A percentile compares a stretch with the other conserved stretches of the same genome.
These are phyloP conservation scores for Heptranchias perlo DNA, from an alignment of 2,113 vertebrate species.

Conservation along the genomic window DNA sequence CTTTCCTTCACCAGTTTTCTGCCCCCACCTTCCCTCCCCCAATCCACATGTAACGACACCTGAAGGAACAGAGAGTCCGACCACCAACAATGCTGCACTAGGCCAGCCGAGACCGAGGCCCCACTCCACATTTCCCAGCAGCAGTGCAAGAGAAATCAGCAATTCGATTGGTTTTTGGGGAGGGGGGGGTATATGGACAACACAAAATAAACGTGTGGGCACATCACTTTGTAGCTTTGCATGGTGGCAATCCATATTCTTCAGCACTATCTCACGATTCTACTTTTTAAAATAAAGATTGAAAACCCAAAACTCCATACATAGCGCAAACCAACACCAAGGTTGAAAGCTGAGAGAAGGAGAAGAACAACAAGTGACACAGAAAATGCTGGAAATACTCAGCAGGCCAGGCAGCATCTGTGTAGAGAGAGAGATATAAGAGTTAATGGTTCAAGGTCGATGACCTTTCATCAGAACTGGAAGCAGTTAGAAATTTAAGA, in stretches of 20 bases:
- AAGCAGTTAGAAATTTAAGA: background rate
- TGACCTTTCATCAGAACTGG: background rate
- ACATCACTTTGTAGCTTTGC: no score
- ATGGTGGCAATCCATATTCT: background rate
- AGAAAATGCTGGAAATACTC: background rate
- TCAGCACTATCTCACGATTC: background rate
- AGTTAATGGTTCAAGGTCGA: background rate
- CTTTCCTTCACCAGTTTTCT: background rate
- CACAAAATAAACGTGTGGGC: background rate
- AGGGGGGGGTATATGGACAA: background rate
- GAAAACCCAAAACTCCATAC: background rate
- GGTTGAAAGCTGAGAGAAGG: background rate
- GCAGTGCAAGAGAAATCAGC: background rate
- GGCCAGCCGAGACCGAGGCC: no score
- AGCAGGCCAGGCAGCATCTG: background rate
- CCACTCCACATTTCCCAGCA: background rate
- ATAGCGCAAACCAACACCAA: no score
- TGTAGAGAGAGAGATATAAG: background rate
- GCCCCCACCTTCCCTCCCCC: background rate
- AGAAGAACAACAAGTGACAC: background rate
- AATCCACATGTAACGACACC: background rate
- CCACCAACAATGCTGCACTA: background rate
- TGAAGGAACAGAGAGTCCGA: background rate
- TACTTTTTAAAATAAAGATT: background rate
- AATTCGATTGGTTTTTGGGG: background rate